phyloP scores from a whole-genome alignment of 2,797 vertebrate species.

The Emys orbicularis region DNA sequence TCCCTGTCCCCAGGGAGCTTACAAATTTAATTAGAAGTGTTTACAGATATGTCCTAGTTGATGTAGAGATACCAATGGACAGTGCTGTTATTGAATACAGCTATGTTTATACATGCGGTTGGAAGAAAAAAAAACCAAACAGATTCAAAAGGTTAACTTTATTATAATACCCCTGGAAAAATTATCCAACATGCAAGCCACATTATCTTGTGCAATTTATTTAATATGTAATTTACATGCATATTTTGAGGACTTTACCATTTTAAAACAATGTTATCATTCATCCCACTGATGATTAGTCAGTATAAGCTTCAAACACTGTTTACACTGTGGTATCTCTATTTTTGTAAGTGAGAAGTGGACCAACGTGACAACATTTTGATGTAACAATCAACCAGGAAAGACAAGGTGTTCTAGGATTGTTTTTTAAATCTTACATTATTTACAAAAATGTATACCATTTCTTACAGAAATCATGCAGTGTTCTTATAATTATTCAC shows the following conservation, averaged over 20 bases:
- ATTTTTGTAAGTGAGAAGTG: not conserved
- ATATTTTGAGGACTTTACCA: conserved; percentile 15
- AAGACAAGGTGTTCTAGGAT: conserved; percentile 28
- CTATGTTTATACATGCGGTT: no score
- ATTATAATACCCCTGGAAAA: not conserved
- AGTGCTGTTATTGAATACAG: not conserved
- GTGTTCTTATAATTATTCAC: conserved; percentile 43
- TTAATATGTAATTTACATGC: conserved; percentile 40
- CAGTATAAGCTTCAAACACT: conserved; percentile 68
- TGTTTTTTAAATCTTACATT: conserved; percentile 45
- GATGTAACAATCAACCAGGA: conserved; percentile 48
- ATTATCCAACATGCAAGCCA: not conserved
- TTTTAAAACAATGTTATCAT: conserved; percentile 70
- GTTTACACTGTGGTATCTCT: conserved; percentile 33
- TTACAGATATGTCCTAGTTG: not conserved
- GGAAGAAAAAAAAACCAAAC: not conserved
- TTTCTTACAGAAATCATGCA: conserved; percentile 34
- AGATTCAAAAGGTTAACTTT: not conserved
- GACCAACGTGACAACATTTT: not conserved
- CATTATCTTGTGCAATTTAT: not conserved
- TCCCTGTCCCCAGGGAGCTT: not conserved
- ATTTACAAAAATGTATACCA: conserved; percentile 67
- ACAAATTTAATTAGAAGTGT: not conserved
- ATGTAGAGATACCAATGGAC: not conserved
- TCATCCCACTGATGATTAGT: conserved; percentile 61